Conservation (phyloP, 2,888 invertebrate species). For the Patella caerulea region DNA sequence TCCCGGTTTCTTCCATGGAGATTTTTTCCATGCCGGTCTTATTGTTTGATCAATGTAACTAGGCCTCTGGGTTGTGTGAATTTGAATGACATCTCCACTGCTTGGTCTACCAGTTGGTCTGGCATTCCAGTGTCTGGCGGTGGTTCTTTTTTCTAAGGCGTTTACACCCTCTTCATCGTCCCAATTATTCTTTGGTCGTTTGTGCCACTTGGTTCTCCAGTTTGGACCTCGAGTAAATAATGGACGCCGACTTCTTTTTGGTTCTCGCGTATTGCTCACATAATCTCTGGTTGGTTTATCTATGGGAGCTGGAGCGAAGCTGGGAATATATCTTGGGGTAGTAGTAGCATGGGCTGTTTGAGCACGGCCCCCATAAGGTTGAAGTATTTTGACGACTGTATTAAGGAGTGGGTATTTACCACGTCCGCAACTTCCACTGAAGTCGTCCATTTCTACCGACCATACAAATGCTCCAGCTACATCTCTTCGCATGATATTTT, state of each 20-base stretch:
- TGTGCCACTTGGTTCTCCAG: background rate
- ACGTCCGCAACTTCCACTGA: conserved; percentile 86
- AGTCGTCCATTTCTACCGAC: conserved; percentile 97
- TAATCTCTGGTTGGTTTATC: background rate
- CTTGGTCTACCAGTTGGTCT: conserved; percentile 29
- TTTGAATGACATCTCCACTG: background rate
- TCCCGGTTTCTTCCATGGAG: conserved; percentile 27
- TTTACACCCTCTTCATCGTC: background rate
- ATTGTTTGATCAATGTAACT: background rate
- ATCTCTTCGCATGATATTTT: conserved; percentile 44
- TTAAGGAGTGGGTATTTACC: conserved; percentile 91
- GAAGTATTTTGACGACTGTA: conserved; percentile 80
- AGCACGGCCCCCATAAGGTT: conserved; percentile 28
- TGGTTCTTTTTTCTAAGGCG: conserved; percentile 14
- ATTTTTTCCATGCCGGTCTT: conserved; percentile 6
- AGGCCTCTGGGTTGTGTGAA: background rate
- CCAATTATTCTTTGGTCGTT: conserved; percentile 16
- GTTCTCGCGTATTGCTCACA: background rate
- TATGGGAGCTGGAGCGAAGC: background rate
- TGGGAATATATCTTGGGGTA: background rate
- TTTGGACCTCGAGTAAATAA: conserved; percentile 3
- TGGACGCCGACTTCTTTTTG: background rate
- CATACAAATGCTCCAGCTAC: conserved; percentile 94
- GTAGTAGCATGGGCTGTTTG: conserved; percentile 14
- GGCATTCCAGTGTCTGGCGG: conserved; percentile 29